phyloP scores from a whole-genome alignment of 2,888 invertebrate species.

The Pseudococcus longispinus region DNA sequence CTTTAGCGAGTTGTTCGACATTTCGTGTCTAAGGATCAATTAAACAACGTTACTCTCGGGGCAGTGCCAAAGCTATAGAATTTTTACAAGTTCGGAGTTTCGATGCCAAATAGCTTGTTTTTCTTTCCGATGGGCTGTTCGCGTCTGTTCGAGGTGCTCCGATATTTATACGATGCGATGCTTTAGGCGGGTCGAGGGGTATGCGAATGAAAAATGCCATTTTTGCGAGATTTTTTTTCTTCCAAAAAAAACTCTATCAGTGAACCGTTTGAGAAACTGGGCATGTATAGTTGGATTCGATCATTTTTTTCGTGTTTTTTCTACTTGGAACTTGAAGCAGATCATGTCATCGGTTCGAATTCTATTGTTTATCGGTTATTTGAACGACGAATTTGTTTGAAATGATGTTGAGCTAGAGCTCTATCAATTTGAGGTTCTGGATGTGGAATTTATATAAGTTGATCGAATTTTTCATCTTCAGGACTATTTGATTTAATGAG shows the following conservation, averaged over 20 bases:
- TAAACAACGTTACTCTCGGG: slow-evolving; percentile 16
- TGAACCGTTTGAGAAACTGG: neutral
- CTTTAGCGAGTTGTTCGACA: slow-evolving; percentile 15
- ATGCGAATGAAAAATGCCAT: neutral
- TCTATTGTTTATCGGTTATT: too few species aligned
- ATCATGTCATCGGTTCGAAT: too few species aligned
- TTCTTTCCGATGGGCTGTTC: neutral
- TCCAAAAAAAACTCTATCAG: neutral
- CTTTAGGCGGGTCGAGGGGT: neutral
- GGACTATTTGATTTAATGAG: too few species aligned
- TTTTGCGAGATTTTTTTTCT: neutral
- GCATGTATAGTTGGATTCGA: neutral
- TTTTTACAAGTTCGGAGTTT: slow-evolving; percentile 18
- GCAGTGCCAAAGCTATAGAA: slow-evolving; percentile 26
- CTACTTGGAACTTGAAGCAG: too few species aligned
- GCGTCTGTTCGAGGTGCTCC: neutral
- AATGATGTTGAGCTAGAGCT: neutral
- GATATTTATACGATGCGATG: neutral
- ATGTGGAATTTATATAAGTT: too few species aligned
- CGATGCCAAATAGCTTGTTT: slow-evolving; percentile 16
- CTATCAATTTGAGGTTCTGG: too few species aligned
- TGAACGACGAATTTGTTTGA: too few species aligned
- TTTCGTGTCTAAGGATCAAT: slow-evolving; percentile 31
- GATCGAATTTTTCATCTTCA: too few species aligned
- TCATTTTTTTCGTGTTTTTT: too few species aligned